These are phyloP conservation scores for Sminthurinus aureus DNA, from an alignment of 2,888 invertebrate species.

Conservation along the genomic window DNA sequence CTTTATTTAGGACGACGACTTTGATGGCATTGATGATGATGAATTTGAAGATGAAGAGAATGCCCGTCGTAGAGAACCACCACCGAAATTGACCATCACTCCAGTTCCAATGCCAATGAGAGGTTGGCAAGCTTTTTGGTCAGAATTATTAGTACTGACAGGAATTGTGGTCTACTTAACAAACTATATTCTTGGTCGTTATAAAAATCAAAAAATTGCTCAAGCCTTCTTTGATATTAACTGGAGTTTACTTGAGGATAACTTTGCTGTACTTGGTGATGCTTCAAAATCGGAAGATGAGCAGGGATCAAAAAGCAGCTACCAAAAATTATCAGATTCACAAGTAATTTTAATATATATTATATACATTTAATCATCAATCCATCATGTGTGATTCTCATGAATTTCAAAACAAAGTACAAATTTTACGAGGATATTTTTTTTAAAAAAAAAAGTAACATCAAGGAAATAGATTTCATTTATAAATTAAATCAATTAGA, in stretches of 20 bases:
- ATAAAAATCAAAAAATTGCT: constrained; percentile 59
- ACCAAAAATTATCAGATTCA: constrained; percentile 57
- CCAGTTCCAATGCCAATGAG: constrained; percentile 58
- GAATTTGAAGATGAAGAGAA: constrained; percentile 52
- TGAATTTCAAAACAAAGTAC: no score
- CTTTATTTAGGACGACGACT: constrained; percentile 54
- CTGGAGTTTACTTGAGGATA: constrained; percentile 58
- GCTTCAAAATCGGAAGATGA: constrained; percentile 55
- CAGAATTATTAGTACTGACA: constrained; percentile 55
- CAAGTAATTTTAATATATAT: no score
- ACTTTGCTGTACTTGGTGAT: constrained; percentile 57
- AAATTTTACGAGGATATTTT: no score
- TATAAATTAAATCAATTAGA: no score
- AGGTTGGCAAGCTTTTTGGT: constrained; percentile 59
- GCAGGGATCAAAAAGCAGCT: constrained; percentile 55
- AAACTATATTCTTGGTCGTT: constrained; percentile 58
- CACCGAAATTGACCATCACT: constrained; percentile 58
- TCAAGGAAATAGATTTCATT: no score
- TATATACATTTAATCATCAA: no score
- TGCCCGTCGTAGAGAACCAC: constrained; percentile 32
- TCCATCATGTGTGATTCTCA: no score
- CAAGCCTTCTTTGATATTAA: constrained; percentile 59
- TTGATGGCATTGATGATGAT: constrained; percentile 58
- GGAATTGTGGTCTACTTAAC: constrained; percentile 57
- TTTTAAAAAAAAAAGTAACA: no score